These are phyloP conservation scores for Hystrix brachyura DNA, from an alignment of 2,113 vertebrate species.

Conservation along the genomic window DNA sequence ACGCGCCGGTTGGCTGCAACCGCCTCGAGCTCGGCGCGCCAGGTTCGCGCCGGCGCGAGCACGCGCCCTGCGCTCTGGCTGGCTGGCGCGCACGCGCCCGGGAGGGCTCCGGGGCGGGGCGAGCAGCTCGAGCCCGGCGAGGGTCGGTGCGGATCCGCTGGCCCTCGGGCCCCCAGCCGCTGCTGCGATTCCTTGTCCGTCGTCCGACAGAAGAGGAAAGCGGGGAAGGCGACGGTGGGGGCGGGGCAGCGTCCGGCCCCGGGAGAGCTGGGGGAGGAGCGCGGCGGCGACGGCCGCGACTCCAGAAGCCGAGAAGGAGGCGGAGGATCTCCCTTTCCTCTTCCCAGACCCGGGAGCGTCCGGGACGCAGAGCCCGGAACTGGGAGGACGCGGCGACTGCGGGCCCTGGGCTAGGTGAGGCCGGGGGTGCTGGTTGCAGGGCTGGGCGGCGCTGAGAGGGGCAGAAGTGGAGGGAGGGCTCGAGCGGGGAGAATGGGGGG, in stretches of 20 bases:
- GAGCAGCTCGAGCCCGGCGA: conserved; percentile 14
- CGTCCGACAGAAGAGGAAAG: neutral
- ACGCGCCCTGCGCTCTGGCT: conserved; percentile 57
- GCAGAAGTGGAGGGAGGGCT: conserved; percentile 21
- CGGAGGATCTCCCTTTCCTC: conserved; percentile 52
- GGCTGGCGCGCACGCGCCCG: conserved; percentile 67
- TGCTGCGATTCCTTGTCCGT: neutral
- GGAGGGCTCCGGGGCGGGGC: conserved; percentile 69
- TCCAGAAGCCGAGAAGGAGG: neutral
- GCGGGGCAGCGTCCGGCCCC: conserved; percentile 38
- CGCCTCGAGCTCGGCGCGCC: conserved; percentile 45
- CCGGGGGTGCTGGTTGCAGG: neutral
- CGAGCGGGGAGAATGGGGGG: neutral
- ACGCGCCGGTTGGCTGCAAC: conserved; percentile 35
- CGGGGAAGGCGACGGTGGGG: conserved; percentile 22
- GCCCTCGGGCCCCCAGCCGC: neutral
- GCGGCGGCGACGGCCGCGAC: neutral
- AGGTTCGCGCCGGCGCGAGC: conserved; percentile 74
- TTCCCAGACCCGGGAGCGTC: conserved; percentile 68
- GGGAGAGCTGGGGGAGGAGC: conserved; percentile 61
- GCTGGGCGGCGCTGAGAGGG: neutral
- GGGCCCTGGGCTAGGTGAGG: conserved; percentile 34
- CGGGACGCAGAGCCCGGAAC: conserved; percentile 65
- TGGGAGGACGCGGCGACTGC: conserved; percentile 34
- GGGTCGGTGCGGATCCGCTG: conserved; percentile 30